Evolutionary conservation across 2,797 vertebrate species (phyloP).

Genomic region (Crocidura indochinensis): DNA sequence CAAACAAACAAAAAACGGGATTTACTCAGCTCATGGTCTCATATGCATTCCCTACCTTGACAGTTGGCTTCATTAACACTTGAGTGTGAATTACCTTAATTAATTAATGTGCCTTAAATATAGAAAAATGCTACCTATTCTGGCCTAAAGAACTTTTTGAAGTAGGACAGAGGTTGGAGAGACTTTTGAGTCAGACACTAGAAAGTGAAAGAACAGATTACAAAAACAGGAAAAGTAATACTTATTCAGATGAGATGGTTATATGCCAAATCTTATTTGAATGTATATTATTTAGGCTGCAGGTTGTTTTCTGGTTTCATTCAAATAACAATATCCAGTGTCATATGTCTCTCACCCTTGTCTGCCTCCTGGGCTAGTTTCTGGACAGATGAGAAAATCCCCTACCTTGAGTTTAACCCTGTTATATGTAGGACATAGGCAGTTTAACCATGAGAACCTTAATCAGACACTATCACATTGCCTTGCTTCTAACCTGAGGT

Average conservation of each 20-base stretch:
- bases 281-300: not conserved
- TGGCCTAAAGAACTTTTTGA: not conserved
- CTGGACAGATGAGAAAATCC: fast-evolving
- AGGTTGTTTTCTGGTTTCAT: not conserved
- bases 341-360: fast-evolving
- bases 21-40: not conserved
- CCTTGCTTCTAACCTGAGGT: not conserved
- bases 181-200: not conserved
- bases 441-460: not conserved
- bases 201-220: slow-evolving; percentile 3
- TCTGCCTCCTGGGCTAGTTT: not conserved
- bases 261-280: not conserved
- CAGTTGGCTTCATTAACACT: slow-evolving; percentile 25
- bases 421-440: not conserved
- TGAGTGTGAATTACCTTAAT: slow-evolving; percentile 68
- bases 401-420: too few relatives aligned
- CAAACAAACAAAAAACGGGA: too few relatives aligned
- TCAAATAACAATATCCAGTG: not conserved
- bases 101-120: slow-evolving; percentile 66
- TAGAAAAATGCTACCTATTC: not conserved
- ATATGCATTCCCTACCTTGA: not conserved
- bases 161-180: not conserved
- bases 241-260: slow-evolving; percentile 12
- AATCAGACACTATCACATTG: too few relatives aligned
- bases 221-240: not conserved